These are phyloP conservation scores for Elephantulus edwardii DNA, from an alignment of 2,113 vertebrate genomes.

Conservation along the genomic window DNA sequence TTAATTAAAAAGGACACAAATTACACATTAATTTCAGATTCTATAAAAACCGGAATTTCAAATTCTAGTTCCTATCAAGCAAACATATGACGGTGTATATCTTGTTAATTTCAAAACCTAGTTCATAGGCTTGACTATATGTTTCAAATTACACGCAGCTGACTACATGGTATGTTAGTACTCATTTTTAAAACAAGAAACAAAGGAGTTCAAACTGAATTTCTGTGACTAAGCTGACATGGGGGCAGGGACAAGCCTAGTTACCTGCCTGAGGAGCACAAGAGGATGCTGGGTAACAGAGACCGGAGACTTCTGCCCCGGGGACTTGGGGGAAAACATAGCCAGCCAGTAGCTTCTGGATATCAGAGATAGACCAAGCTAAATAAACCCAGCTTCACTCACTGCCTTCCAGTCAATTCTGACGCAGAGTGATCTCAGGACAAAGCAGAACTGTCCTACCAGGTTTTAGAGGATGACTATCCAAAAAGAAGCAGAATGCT, in stretches of 20 bases:
- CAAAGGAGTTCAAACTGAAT: background rate
- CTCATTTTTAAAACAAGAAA: constrained; percentile 12
- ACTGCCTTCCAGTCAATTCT: no score
- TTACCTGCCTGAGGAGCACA: background rate
- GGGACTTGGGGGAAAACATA: background rate
- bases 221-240: background rate
- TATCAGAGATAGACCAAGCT: background rate
- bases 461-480: no score
- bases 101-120: constrained; percentile 5
- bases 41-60: constrained; percentile 15
- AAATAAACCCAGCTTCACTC: background rate
- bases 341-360: background rate
- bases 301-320: background rate
- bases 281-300: background rate
- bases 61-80: constrained; percentile 1
- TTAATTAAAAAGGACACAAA: constrained; percentile 36
- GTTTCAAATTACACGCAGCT: background rate
- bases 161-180: background rate
- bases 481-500: no score
- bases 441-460: no score
- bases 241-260: background rate
- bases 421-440: no score
- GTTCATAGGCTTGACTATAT: background rate
- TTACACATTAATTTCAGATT: constrained; percentile 30
- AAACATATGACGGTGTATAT: background rate